These are phyloP conservation scores for Potamilus streckersoni DNA, from an alignment of 1,140 invertebrate species.

Conservation along the genomic window DNA sequence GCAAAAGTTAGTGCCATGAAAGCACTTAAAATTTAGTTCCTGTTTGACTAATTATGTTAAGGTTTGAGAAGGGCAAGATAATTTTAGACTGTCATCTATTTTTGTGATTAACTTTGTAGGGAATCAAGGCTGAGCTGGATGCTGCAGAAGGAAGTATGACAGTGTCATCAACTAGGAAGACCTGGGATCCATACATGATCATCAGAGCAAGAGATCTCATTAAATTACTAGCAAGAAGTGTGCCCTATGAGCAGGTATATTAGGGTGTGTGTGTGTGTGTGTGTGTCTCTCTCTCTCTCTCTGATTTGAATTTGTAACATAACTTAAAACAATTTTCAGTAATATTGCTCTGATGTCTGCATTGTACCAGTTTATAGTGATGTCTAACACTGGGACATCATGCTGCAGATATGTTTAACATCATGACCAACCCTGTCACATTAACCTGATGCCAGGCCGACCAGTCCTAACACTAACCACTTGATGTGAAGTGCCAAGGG, in stretches of 20 bases:
- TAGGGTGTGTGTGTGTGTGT: slow-evolving; percentile 70
- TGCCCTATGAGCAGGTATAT: slow-evolving; percentile 95
- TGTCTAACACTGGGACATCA: too few relatives aligned
- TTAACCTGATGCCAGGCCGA: too few relatives aligned
- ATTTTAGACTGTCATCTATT: neutral
- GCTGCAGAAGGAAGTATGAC: slow-evolving; percentile 95
- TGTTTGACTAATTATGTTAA: too few relatives aligned
- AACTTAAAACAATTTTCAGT: too few relatives aligned
- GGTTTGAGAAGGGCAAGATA: too few relatives aligned
- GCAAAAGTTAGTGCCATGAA: neutral
- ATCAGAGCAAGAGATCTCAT: slow-evolving; percentile 97
- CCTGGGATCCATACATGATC: slow-evolving; percentile 98
- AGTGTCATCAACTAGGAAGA: slow-evolving; percentile 95
- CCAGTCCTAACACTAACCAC: too few relatives aligned
- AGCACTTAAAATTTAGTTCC: too few relatives aligned
- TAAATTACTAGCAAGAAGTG: slow-evolving; percentile 93
- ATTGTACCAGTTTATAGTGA: too few relatives aligned
- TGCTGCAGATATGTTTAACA: too few relatives aligned
- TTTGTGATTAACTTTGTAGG: slow-evolving; percentile 63
- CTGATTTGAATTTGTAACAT: neutral
- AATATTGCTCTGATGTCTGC: too few relatives aligned
- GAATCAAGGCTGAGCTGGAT: slow-evolving; percentile 92
- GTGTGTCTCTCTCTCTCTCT: neutral
- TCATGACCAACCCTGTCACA: too few relatives aligned
- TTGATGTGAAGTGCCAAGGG: too few relatives aligned